These are phyloP conservation scores for Scylla paramamosain DNA, from an alignment of 1,140 invertebrate species.

Conservation along the genomic window DNA sequence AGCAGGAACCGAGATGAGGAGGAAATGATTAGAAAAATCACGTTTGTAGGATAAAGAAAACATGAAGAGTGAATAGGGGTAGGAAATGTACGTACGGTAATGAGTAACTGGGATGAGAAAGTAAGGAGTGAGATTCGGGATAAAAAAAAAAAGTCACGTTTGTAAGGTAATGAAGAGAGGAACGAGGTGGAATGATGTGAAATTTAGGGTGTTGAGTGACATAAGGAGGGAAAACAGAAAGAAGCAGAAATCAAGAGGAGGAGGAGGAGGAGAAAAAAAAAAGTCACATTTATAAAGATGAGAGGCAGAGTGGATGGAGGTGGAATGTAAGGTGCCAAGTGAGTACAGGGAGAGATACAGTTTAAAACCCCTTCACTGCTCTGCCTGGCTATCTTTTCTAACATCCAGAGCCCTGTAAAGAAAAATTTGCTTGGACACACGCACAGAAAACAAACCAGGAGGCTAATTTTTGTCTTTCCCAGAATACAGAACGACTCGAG, in stretches of 20 bases:
- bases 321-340: not conserved
- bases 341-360: not conserved
- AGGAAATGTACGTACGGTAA: not conserved
- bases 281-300: not conserved
- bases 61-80: not conserved
- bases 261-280: not conserved
- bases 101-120: not conserved
- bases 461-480: too few species aligned
- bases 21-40: not conserved
- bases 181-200: not conserved
- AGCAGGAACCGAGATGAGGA: not conserved
- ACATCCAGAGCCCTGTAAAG: too few species aligned
- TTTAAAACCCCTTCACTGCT: too few species aligned
- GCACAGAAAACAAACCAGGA: too few species aligned
- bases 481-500: not conserved
- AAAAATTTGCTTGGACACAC: too few species aligned
- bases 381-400: too few species aligned
- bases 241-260: not conserved
- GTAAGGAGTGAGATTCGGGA: not conserved
- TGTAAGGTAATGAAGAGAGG: not conserved
- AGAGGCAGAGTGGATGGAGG: not conserved
- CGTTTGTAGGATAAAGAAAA: not conserved
- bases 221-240: not conserved
- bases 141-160: not conserved
- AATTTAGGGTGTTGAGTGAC: not conserved